Percentiles rank a stretch among this genome's conserved stretches.
These are phyloP conservation scores for Andrena haemorrhoa DNA, from an alignment of 2,888 invertebrate genomes.

Conservation along the genomic window DNA sequence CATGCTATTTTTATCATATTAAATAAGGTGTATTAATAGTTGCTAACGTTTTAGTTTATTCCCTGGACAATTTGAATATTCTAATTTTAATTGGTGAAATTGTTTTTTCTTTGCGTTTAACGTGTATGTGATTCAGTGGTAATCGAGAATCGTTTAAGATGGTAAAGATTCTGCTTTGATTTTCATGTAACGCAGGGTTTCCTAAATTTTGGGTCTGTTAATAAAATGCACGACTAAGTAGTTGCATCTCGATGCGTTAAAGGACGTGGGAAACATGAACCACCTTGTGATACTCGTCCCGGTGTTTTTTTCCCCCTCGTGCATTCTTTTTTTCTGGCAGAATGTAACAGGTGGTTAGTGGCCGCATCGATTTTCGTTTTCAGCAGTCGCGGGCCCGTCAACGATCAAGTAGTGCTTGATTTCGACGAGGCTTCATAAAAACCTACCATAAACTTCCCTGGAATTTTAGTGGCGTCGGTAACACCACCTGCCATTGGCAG, in stretches of 20 bases:
- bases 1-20: no score
- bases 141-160: no score
- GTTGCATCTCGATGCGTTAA: background rate
- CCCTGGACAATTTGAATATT: no score
- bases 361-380: constrained; percentile 51
- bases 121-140: no score
- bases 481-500: background rate
- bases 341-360: constrained; percentile 66
- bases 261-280: constrained; percentile 5
- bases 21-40: no score
- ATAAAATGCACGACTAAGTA: background rate
- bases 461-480: background rate
- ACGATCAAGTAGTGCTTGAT: constrained; percentile 31
- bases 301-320: constrained; percentile 8
- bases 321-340: constrained; percentile 32
- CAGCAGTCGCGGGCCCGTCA: constrained; percentile 21
- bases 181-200: no score
- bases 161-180: background rate
- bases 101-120: no score
- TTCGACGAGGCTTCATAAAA: constrained; percentile 4
- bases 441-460: background rate
- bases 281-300: background rate
- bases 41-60: no score
- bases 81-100: no score
- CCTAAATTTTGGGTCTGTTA: background rate